Base-by-base conservation (phyloP, 2,113 vertebrate genomes). In the Thomomys bottae region DNA sequence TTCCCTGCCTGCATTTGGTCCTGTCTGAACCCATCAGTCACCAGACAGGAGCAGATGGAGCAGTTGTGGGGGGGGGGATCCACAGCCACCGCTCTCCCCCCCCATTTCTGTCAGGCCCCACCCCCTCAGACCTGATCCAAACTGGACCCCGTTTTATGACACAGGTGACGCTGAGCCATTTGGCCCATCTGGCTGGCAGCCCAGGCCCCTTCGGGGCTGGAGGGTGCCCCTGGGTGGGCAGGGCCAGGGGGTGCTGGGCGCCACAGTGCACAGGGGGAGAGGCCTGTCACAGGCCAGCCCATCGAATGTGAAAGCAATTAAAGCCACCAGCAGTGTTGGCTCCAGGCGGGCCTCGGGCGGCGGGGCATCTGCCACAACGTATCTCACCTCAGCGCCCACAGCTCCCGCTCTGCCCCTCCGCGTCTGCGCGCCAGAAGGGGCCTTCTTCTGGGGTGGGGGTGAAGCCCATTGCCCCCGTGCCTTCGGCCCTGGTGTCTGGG, bases 221-320 rank as follows among this genome's bases (percentile, higher is more conserved):
- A 87, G 42, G 67, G 57, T 24, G 67, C 57, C 76, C 90, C 76
- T 80, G 77, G 77, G 77, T 30, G 36, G 71, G 78, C 61, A 32
- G 71, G 71, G 79, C 71, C 76, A 82, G 82, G 80, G 72, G 76
- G 67, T 28, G 59, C 67, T 40, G 9, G 54, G 81, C 87, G 59
- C 59, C 59, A 3, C 38, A 57, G 24, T 10, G 2, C 57, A 45
- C 68, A 6, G 57, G 42, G 84, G 68, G 73, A 89, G 93, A 96
- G 72, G 88, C 94, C 96, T 97, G 97, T 98, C 97, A 97, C 30
- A 36, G 95, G 90, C 95, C 92, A 91, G 97, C 95, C 97, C 96
- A 97, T 97, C 90, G 96, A 97, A 97, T 97, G 97, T 97, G 97
- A 98, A 97, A 97, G 97, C 98, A 98, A 98, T 98, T 98, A 98